Conservation (phyloP, 2,113 vertebrate species). For the Pelodiscus sinensis region DNA sequence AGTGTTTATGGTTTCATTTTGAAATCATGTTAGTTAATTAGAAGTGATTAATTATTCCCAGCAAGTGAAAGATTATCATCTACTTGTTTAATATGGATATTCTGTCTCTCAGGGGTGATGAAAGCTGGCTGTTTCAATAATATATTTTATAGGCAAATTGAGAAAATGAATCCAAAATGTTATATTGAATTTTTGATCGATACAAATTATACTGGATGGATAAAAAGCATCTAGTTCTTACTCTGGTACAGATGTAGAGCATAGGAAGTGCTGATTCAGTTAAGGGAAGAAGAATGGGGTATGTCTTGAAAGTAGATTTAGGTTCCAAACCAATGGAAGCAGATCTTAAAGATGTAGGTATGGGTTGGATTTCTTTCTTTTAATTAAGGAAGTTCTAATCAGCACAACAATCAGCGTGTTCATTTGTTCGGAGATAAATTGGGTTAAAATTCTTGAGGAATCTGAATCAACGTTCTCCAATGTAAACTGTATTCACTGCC, state of each 20-base stretch:
- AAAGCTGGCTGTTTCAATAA: not conserved
- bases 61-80: not conserved
- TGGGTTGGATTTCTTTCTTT: not conserved
- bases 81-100: not conserved
- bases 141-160: not conserved
- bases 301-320: not conserved
- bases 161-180: not conserved
- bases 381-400: not conserved
- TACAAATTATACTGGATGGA: not conserved
- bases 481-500: not conserved
- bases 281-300: not conserved
- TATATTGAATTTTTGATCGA: not conserved
- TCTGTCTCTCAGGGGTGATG: not conserved
- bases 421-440: not conserved
- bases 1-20: not conserved
- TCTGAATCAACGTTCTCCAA: not conserved
- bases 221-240: not conserved
- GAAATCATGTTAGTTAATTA: constrained; percentile 13
- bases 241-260: not conserved
- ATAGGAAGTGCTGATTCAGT: not conserved
- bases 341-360: not conserved
- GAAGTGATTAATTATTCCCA: constrained; percentile 23
- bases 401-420: not conserved
- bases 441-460: not conserved
- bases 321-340: not conserved